Evolutionary conservation across 2,797 vertebrate genomes (phyloP).

Genomic region (Heterohyrax brucei): DNA sequence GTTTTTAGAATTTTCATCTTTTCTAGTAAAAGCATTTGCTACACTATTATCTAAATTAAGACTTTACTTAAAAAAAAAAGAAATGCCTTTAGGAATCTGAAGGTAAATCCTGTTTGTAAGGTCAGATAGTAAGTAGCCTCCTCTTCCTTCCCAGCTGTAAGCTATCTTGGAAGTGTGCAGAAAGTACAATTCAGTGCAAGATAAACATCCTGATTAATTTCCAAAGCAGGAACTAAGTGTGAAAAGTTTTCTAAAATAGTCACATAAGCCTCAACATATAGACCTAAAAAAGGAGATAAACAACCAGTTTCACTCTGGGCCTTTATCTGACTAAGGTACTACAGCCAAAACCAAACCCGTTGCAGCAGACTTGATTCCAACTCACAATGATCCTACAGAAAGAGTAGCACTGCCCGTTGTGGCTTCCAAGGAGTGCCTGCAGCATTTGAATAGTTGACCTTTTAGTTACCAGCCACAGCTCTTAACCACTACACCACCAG

Average conservation of each 20-base stretch:
- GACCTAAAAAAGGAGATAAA: slow-evolving; percentile 72
- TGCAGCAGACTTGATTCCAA: too few species aligned
- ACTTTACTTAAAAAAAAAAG: slow-evolving; percentile 6
- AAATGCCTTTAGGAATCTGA: slow-evolving; percentile 47
- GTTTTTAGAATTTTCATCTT: slow-evolving; percentile 59
- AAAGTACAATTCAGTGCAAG: slow-evolving; percentile 75
- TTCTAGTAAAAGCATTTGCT: slow-evolving; percentile 51
- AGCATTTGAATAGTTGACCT: too few species aligned
- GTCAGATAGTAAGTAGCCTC: slow-evolving; percentile 18
- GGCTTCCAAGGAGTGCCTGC: too few species aligned
- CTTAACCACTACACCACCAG: too few species aligned
- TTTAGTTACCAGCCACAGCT: too few species aligned
- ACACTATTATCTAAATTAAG: slow-evolving; percentile 39
- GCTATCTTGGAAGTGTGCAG: slow-evolving; percentile 55
- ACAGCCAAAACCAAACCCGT: too few species aligned
- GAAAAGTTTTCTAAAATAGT: slow-evolving; percentile 73
- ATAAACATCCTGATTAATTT: slow-evolving; percentile 76
- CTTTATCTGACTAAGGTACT: slow-evolving; percentile 52
- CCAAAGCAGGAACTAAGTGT: slow-evolving; percentile 65
- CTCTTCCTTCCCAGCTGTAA: slow-evolving; percentile 32
- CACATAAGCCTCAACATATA: slow-evolving; percentile 69
- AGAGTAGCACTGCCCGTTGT: too few species aligned
- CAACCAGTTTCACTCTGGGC: slow-evolving; percentile 55
- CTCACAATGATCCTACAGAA: too few species aligned
- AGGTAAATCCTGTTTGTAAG: slow-evolving; percentile 2